Evolutionary conservation across 2,888 invertebrate genomes (phyloP).

Genomic region (Hylaea fasciaria): DNA sequence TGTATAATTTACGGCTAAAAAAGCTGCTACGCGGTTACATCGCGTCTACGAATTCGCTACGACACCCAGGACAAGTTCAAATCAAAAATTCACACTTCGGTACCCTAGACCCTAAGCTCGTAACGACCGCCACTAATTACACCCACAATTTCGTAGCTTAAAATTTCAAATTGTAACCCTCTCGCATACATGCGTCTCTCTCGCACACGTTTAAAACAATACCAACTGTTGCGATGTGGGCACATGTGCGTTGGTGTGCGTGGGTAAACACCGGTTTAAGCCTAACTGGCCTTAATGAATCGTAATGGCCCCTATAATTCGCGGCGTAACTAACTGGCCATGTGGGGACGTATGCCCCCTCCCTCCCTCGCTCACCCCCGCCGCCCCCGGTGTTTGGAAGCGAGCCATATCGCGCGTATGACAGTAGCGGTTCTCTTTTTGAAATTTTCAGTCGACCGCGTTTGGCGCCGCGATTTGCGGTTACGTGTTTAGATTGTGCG

Average conservation of each 20-base stretch:
- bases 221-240: constrained; percentile 69
- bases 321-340: constrained; percentile 86
- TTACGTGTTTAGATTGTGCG: constrained; percentile 73
- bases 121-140: constrained; percentile 78
- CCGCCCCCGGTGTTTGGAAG: constrained; percentile 66
- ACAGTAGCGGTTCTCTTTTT: constrained; percentile 79
- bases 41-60: constrained; percentile 23
- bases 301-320: constrained; percentile 86
- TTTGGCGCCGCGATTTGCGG: constrained; percentile 71
- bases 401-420: constrained; percentile 82
- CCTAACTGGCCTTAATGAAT: constrained; percentile 86
- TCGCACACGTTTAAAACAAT: constrained; percentile 67
- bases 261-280: constrained; percentile 85
- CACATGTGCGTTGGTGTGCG: constrained; percentile 69
- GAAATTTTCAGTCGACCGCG: constrained; percentile 74
- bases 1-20: too few relatives aligned
- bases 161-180: constrained; percentile 73
- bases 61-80: constrained; percentile 42
- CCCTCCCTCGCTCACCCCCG: constrained; percentile 36
- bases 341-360: constrained; percentile 67
- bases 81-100: constrained; percentile 70
- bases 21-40: constrained; percentile 13
- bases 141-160: constrained; percentile 74
- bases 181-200: constrained; percentile 53
- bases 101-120: constrained; percentile 71